Evolutionary conservation across 2,113 vertebrate genomes (phyloP).

Genomic region (Prochilodus magdalenae): DNA sequence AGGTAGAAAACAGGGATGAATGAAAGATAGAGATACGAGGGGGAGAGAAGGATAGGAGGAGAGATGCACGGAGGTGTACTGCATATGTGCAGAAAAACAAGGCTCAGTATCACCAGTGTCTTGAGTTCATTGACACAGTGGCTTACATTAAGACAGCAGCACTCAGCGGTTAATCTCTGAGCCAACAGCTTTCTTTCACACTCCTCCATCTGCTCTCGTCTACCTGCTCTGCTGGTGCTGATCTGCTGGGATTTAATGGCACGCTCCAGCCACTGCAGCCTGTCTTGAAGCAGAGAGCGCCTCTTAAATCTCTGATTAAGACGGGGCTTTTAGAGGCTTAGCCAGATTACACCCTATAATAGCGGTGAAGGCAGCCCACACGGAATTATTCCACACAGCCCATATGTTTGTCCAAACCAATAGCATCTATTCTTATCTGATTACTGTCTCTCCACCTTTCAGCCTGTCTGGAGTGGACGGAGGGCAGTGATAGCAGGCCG

Average conservation of each 20-base stretch:
- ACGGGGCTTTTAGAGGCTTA: constrained; percentile 49
- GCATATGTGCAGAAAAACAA: not conserved
- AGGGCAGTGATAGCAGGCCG: constrained; percentile 56
- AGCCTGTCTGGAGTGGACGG: constrained; percentile 57
- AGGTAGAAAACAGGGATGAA: not conserved
- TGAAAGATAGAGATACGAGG: not conserved
- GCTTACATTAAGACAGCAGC: constrained; percentile 5
- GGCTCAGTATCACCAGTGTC: not conserved
- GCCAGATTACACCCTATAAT: constrained; percentile 61
- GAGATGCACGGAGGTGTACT: not conserved
- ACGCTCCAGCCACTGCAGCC: constrained; percentile 42
- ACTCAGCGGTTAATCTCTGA: not conserved
- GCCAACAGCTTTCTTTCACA: not conserved
- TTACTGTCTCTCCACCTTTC: constrained; percentile 34
- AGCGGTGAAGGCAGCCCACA: constrained; percentile 40
- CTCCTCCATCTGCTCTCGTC: constrained; percentile 15
- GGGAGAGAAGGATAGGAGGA: not conserved
- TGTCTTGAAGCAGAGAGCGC: constrained; percentile 43
- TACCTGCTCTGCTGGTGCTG: constrained; percentile 1
- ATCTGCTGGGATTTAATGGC: constrained; percentile 31
- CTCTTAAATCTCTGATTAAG: constrained; percentile 54
- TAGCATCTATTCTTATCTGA: constrained; percentile 46
- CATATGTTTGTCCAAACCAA: constrained; percentile 51
- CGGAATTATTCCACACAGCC: constrained; percentile 28
- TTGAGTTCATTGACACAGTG: not conserved